Base-by-base conservation (phyloP, 1,140 invertebrate species). In the Anadara kagoshimensis region DNA sequence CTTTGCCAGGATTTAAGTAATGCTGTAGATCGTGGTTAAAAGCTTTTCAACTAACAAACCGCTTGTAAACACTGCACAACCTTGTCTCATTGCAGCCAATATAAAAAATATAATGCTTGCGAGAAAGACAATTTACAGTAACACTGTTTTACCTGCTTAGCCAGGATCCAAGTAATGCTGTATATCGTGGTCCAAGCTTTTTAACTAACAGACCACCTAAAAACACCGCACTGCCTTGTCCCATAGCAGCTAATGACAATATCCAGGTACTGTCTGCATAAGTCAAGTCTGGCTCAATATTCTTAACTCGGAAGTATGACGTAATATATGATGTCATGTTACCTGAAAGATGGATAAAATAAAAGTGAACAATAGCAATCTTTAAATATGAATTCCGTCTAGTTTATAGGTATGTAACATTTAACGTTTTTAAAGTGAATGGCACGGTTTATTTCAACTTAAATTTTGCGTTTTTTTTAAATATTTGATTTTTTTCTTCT, bases 271-370 rank as follows among this genome's bases (percentile, higher is more conserved):
- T 84, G 26, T 87, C 75, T 16, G 82, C 80, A 69, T 88, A 89
- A 10, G 72, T 83, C 29, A 90, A 73, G 47, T 78, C 51, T 16
- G 58, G 29, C 5, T 78, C 59, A 18, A 77, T 63, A 29, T 78
- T 70, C 71, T 79, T 16, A 77, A 80, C 41, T 45, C 86, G 81
- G 44, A 91, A 76, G 73, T 90, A 91, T 0, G 90, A 91, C 12
- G 85, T 89, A 72, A 91, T 79, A 75, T 91, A 91, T 8, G 90
- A 89, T 57, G 82, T 89, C 73, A 91, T 79, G 65, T 90, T 90
- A 5, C 89, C 89, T 90, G 73, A 0, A 72, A 72, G 24, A 49
- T 26, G n/a, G 14, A 44, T 24, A 20, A 10, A 59, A 69, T 12
- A 44, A 18, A 45, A 12, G 8, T 0, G 43, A 22, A 10, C 22